Base-by-base conservation (phyloP, 2,888 invertebrate species). In the Drosophila atripex region DNA sequence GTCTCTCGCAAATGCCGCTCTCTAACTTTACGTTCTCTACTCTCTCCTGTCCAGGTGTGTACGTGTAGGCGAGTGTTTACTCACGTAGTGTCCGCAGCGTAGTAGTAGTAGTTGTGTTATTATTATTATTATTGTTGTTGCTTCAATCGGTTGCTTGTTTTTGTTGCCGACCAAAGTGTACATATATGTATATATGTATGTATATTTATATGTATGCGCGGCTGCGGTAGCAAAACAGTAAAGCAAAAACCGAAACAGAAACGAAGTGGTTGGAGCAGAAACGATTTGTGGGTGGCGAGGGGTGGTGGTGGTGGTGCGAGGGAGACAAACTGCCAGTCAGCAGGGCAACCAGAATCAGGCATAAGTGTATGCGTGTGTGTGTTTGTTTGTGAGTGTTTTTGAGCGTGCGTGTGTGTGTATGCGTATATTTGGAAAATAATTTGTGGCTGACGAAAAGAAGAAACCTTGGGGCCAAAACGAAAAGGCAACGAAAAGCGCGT, bases 41-140 rank as follows among this genome's bases (percentile, higher is more conserved):
- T 28, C 35, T 35, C 39, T 16, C 35, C 11, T 18, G 16, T n/a
- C 14, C 30, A 35, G 41, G 50, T 75, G 55, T 71, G 61, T 70
- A 39, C 66, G 68, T 60, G 64, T 64, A 64, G 57, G 21, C 9
- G 43, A 21, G 21, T 43, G 76, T 77, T 83, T 80, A 80, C 80
- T 80, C 84, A 86, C 80, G 87, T 86, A 86, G 86, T 86, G 76
- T 70, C 39, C 46, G 60, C n/a, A 11, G 46, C 83, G 73, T 71
- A 72, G 82, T 84, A 80, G 74, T 86, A 80, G 80, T 80, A 84
- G 80, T 86, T 76, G 85, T 82, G 82, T 84, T 82, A 84, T 84
- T 80, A 80, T 82, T 80, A 69, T 86, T 80, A 73, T 80, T 82
- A 64, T 86, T 86, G 76, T 84, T 78, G 75, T 73, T 80, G 79